phyloP scores from a whole-genome alignment of 2,113 vertebrate genomes.

The Oryzias melastigma region DNA sequence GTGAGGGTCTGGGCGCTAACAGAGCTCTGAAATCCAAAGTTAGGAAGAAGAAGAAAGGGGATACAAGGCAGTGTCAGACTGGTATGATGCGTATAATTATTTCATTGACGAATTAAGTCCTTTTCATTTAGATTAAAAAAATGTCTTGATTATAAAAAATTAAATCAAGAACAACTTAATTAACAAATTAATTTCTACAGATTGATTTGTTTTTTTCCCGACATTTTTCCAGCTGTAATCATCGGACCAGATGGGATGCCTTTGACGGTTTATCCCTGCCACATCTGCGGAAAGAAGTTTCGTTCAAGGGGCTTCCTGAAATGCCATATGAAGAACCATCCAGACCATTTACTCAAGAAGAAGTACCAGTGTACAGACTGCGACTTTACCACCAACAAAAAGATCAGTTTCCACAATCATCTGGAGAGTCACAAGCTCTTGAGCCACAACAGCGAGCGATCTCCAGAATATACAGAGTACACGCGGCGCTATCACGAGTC shows the following conservation, averaged over 20 bases:
- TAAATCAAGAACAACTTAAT: neutral
- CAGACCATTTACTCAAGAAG: constrained; percentile 96
- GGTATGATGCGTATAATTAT: constrained; percentile 71
- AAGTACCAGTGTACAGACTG: constrained; percentile 99
- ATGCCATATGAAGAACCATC: constrained; percentile 99
- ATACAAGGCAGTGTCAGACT: constrained; percentile 93
- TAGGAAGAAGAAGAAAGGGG: constrained; percentile 94
- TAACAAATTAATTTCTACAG: neutral
- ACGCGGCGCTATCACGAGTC: constrained; percentile 93
- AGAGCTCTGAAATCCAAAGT: constrained; percentile 91
- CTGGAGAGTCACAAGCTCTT: constrained; percentile 97
- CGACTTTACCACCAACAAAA: constrained; percentile 99
- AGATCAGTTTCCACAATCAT: constrained; percentile 98
- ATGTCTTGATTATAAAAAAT: neutral
- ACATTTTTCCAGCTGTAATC: constrained; percentile 86
- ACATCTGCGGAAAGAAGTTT: constrained; percentile 99
- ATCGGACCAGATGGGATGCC: constrained; percentile 98
- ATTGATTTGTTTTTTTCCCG: neutral
- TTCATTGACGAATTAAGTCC: neutral
- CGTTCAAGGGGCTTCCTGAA: constrained; percentile 97
- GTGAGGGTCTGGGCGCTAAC: constrained; percentile 86
- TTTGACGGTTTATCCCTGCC: constrained; percentile 97
- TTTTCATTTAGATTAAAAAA: neutral
- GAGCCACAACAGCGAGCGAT: constrained; percentile 68
- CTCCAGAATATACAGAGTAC: constrained; percentile 89